These are phyloP conservation scores for Miichthys miiuy DNA, from an alignment of 2,797 vertebrate genomes.

Conservation along the genomic window DNA sequence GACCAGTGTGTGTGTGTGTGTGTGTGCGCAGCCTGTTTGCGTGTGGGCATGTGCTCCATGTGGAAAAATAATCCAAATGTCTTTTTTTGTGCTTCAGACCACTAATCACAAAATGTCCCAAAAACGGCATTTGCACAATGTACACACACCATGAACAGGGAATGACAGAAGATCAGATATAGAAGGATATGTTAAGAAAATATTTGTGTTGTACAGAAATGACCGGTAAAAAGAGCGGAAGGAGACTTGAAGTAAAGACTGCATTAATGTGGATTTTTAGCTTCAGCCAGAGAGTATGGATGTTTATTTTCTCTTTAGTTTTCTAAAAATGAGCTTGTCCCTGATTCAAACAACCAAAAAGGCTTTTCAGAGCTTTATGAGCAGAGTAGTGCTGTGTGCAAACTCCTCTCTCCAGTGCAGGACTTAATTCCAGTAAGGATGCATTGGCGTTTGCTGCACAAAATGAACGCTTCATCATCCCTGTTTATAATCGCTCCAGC, in stretches of 20 bases:
- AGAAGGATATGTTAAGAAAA: constrained; percentile 46
- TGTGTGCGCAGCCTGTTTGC: constrained; percentile 15
- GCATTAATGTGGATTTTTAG: constrained; percentile 39
- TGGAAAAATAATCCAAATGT: constrained; percentile 51
- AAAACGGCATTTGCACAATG: constrained; percentile 40
- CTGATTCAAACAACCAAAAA: constrained; percentile 31
- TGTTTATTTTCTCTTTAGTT: constrained; percentile 64
- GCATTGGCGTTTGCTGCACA: constrained; percentile 5
- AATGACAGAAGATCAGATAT: constrained; percentile 60
- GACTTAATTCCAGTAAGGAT: constrained; percentile 19
- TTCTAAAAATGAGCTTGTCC: constrained; percentile 28
- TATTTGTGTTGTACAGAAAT: constrained; percentile 42
- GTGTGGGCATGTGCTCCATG: constrained; percentile 33
- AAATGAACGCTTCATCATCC: constrained; percentile 21
- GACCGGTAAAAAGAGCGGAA: constrained; percentile 19
- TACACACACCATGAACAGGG: constrained; percentile 28
- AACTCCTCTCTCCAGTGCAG: constrained; percentile 27
- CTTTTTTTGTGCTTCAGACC: constrained; percentile 30
- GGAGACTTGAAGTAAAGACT: constrained; percentile 37
- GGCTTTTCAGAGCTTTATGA: constrained; percentile 17
- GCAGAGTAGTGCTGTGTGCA: constrained; percentile 24
- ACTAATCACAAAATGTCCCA: constrained; percentile 50
- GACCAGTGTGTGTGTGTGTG: constrained; percentile 12
- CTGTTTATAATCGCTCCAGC: constrained; percentile 20
- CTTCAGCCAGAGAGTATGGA: constrained; percentile 13